Evolutionary conservation across 2,113 vertebrate genomes (phyloP), one percentile per base, ranked within the genome.

Genomic region (Oenanthe oenanthe): DNA sequence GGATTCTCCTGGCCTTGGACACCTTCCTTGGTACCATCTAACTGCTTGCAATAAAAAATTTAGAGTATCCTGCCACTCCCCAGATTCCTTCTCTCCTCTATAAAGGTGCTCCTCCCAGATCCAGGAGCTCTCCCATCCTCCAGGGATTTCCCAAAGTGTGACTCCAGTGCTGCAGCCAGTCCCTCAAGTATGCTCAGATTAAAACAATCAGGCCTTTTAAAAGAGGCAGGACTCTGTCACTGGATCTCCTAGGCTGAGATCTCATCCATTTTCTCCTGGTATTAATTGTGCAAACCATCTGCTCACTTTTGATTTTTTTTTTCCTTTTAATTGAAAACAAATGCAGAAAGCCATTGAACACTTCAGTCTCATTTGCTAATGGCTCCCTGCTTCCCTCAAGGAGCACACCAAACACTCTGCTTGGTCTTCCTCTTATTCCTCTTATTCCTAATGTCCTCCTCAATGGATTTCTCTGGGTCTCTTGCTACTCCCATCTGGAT

Each of bases 361-460:
- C 96, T 97, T 97, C 92, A 95, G 92, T 34, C 95, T 97, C 95
- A 95, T 97, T 95, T 94, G 88, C 85, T 96, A 97, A 97, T 93
- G 86, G 90, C 95, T 97, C 96, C 95, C 96, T 80, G 88, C 88
- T 70, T 97, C 95, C 96, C 96, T 93, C 92, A 88, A 95, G 96
- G 53, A 97, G 92, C 90, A 65, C 54, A 73, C 78, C 93, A 93
- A 72, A 90, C 78, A 1, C 82, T 93, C 17, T 66, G 40, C 67
- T 83, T 72, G 82, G 88, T 79, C 82, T n/a, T 90, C 85, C 50
- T 80, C 85, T 80, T n/a, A 51, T n/a, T 90, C 85, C 50, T 80
- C 85, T 80, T n/a, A 47, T 66, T 88, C 43, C 82, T 83, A 17
- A 93, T 7, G 74, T 8, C 42, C 88, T 88, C 43, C 50, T 21